Evolutionary conservation across 2,113 vertebrate species (phyloP), one percentile per base, ranked within the genome.

Genomic region (Mionectes macconnelli): DNA sequence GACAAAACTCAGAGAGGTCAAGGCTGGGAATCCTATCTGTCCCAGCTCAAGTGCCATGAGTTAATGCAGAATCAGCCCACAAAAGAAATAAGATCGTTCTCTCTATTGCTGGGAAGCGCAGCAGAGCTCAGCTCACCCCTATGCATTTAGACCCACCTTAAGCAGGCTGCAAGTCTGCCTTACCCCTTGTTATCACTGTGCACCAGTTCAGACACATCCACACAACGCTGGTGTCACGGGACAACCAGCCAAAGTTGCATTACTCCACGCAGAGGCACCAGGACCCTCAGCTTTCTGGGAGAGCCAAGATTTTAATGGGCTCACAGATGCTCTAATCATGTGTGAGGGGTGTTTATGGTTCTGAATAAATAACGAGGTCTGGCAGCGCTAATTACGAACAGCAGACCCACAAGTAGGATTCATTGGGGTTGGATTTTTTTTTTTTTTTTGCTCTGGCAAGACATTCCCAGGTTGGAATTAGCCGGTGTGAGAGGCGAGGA

Each of bases 381-480:
- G 80, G 60, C 69, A 88, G 68, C 1, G 4, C 44, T 84, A 74
- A 82, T 77, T 78, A 89, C 11, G 35, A 89, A 21, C 57, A 73
- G 62, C 72, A 92, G 75, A 63, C 21, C n/a, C 66, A 49, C 56
- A 15, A 53, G n/a, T 30, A 45, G 53, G 33, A 10, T 70, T 72
- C n/a, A 57, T 11, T 37, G 15, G 33, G 31, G 31, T 67, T 57
- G 6, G 45, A 27, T 21, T 44, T 47, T 47, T 68, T 35, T 59
- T 49, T n/a, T 23, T 39, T 28, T 33, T 9, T 31, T n/a, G 16
- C 40, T 78, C 39, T 55, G 49, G 50, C 63, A 68, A 69, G 88
- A 50, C 30, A 18, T 69, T 94, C 53, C 56, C 69, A 75, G 70
- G 84, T 82, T 90, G 89, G 62, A 92, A 87, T 81, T 27, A 82